These are phyloP conservation scores for Pyrrhia umbra DNA, from an alignment of 2,888 invertebrate genomes.

Conservation along the genomic window DNA sequence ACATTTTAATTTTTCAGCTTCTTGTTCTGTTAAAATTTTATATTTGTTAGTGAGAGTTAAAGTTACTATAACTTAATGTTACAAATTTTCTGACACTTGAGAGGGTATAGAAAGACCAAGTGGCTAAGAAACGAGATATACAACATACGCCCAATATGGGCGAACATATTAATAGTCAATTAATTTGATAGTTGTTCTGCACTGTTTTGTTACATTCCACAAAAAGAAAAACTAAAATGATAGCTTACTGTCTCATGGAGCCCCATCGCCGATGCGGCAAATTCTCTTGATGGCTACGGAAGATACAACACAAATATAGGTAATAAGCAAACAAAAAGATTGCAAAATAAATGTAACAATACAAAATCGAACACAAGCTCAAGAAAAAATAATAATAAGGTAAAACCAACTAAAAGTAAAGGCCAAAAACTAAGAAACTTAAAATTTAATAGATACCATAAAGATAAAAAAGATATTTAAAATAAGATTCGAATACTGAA, in stretches of 20 bases:
- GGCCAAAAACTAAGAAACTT: conserved; percentile 25
- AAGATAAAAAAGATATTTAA: background rate
- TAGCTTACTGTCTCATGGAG: conserved; percentile 90
- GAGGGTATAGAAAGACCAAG: background rate
- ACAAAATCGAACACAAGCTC: conserved; percentile 50
- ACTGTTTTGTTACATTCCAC: conserved; percentile 24
- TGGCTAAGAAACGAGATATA: background rate
- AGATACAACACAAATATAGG: conserved; percentile 79
- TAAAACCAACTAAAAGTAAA: conserved; percentile 38
- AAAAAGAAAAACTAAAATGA: conserved; percentile 59
- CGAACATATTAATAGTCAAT: no score
- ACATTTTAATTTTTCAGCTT: no score
- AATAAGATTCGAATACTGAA: no score
- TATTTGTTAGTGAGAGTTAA: no score
- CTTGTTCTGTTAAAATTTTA: no score
- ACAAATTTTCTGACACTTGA: background rate
- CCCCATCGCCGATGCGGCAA: conserved; percentile 89
- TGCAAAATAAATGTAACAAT: conserved; percentile 54
- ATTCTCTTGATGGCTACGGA: conserved; percentile 88
- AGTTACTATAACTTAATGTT: no score
- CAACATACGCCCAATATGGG: no score
- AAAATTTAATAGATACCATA: conserved; percentile 15
- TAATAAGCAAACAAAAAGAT: conserved; percentile 71
- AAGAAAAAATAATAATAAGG: conserved; percentile 36
- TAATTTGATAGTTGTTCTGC: no score